These are phyloP conservation scores for Panagrolaimus sp. DNA, from an alignment of 1,140 invertebrate genomes.

Conservation along the genomic window DNA sequence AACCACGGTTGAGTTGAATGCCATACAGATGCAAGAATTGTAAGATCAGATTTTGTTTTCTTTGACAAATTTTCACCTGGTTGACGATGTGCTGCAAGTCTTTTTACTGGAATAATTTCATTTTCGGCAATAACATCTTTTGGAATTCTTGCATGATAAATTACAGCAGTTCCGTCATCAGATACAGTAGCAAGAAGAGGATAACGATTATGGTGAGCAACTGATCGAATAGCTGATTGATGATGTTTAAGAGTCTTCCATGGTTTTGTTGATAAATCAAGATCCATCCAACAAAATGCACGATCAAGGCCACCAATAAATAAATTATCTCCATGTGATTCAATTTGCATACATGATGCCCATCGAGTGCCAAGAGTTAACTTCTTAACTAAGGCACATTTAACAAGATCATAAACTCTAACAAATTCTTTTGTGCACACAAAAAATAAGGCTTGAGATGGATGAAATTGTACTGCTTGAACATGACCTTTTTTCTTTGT, in stretches of 20 bases:
- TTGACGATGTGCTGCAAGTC: conserved; percentile 71
- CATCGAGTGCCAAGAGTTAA: conserved; percentile 72
- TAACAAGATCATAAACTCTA: conserved; percentile 85
- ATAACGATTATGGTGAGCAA: conserved; percentile 85
- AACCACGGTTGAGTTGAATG: conserved; percentile 95
- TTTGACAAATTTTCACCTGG: conserved; percentile 10
- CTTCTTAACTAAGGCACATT: conserved; percentile 87
- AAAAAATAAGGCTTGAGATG: conserved; percentile 80
- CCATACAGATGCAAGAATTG: conserved; percentile 80
- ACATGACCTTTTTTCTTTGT: conserved; percentile 79
- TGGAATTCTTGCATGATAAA: conserved; percentile 95
- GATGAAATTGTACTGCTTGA: conserved; percentile 88
- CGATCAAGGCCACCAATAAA: conserved; percentile 88
- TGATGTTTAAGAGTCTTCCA: conserved; percentile 77
- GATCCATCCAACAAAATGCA: conserved; percentile 86
- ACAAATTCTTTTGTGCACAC: conserved; percentile 88
- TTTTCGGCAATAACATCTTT: conserved; percentile 85
- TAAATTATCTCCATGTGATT: conserved; percentile 91
- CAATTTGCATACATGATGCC: conserved; percentile 86
- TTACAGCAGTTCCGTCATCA: conserved; percentile 82
- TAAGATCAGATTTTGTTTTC: conserved; percentile 68
- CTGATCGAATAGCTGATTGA: conserved; percentile 73
- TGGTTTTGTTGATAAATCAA: conserved; percentile 88
- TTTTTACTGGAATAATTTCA: conserved; percentile 88
- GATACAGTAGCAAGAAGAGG: conserved; percentile 91